phyloP scores from a whole-genome alignment of 2,888 invertebrate species.

The Strigamia transsilvanica region DNA sequence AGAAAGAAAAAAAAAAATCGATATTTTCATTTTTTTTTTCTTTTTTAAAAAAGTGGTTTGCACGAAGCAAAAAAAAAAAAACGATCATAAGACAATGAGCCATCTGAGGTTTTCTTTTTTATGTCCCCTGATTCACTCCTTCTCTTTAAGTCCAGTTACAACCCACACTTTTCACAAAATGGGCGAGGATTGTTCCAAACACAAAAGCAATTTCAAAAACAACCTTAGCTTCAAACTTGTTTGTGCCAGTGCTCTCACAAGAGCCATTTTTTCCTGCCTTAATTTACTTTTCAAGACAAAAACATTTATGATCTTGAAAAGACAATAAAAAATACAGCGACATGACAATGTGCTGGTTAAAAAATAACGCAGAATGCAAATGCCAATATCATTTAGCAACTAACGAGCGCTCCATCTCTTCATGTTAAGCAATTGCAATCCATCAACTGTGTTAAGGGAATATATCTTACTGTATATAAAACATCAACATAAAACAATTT shows the following conservation, averaged over 20 bases:
- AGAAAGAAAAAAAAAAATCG: neutral
- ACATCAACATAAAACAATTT: too few species aligned
- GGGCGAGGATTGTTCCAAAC: conserved; percentile 5
- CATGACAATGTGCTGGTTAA: neutral
- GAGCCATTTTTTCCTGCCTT: neutral
- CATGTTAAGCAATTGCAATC: too few species aligned
- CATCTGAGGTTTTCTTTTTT: conserved; percentile 13
- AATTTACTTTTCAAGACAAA: conserved; percentile 31
- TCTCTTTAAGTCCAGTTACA: conserved; percentile 11
- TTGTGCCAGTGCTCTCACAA: neutral
- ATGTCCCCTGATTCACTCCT: neutral
- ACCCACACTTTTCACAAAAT: conserved; percentile 22
- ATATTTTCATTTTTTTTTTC: neutral
- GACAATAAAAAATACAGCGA: neutral
- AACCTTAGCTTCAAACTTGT: conserved; percentile 22
- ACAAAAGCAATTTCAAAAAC: conserved; percentile 27
- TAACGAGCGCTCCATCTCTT: too few species aligned
- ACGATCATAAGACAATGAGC: conserved; percentile 15
- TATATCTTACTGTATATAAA: too few species aligned
- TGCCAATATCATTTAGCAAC: too few species aligned
- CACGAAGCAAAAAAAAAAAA: neutral
- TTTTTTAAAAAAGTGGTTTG: neutral
- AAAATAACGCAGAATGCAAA: neutral
- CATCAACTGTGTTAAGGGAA: too few species aligned
- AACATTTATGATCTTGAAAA: neutral